Base-by-base conservation (phyloP, 2,888 invertebrate species). In the Drosophila prostipennis region DNA sequence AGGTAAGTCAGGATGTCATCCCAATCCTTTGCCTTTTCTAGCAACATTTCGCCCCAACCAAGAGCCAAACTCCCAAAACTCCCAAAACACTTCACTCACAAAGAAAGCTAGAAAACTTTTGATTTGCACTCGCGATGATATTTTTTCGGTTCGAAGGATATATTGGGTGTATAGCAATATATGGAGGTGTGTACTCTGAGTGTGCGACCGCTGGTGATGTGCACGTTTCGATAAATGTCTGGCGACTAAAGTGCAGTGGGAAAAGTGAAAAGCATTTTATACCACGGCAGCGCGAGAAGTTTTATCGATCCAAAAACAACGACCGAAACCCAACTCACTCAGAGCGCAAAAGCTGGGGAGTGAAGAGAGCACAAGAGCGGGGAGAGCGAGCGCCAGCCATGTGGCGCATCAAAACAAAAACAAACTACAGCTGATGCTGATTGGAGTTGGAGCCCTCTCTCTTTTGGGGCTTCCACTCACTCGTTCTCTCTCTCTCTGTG, bases 261-360 rank as follows among this genome's bases (percentile, higher is more conserved):
- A 90, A 90, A 90, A 90, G 90, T 90, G 90, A 89, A 90, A 91
- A 90, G 89, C 89, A 81, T 91, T 90, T 91, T 91, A 91, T 91
- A 89, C 82, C 78, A 34, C 60, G 40, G 49, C 77, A 60, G 73
- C 69, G 55, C 71, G 80, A 72, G 60, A 73, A 84, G 74, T 81
- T 82, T 81, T 89, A 90, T 90, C 89, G 91, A 90, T 90, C 89
- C 90, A 81, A 79, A 79, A 75, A 76, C 65, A 71, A 72, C 74
- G 59, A 72, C 67, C 56, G 72, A 55, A 61, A 72, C 70, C 71
- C 72, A 76, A 72, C 83, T 78, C 82, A 56, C 76, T 65, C 65
- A 60, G 67, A 73, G 59, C 53, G 52, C 65, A 72, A 23, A 40
- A 51, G 29, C 54, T 13, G 26, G 19, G 40, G n/a, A 2, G 14